Conservation (phyloP, 2,113 vertebrate genomes). For the Mesitornis unicolor region DNA sequence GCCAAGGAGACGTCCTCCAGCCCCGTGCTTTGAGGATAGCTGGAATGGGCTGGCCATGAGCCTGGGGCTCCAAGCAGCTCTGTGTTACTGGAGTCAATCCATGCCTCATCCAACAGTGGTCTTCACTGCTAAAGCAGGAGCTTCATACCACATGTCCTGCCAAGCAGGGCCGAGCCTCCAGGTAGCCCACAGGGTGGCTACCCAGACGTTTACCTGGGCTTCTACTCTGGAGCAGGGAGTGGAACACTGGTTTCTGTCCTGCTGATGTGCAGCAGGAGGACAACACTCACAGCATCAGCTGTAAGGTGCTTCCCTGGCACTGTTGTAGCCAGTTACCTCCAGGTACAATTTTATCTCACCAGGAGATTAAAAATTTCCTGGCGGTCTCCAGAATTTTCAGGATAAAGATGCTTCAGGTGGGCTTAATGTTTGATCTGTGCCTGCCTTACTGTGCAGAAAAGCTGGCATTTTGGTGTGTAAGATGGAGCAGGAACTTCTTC, state of each 20-base stretch:
- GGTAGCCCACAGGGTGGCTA: background rate
- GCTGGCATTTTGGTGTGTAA: background rate
- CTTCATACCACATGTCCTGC: background rate
- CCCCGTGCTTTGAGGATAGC: background rate
- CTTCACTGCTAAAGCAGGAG: background rate
- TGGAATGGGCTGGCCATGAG: background rate
- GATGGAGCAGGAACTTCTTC: background rate
- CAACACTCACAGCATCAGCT: background rate
- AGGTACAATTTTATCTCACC: background rate
- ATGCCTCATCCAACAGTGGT: background rate
- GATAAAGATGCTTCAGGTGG: background rate
- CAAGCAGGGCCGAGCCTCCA: background rate
- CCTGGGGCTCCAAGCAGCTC: background rate
- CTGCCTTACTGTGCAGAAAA: background rate
- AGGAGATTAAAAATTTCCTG: background rate
- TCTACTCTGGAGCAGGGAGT: background rate
- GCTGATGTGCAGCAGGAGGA: background rate
- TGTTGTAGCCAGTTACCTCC: background rate
- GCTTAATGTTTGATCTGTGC: background rate
- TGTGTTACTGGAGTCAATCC: background rate
- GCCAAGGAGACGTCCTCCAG: background rate
- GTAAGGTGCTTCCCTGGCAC: fast-evolving
- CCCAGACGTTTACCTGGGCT: background rate
- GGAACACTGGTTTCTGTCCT: background rate
- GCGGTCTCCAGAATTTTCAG: background rate